Base-by-base conservation (phyloP, 2,113 vertebrate genomes). In the Uropsilus gracilis region DNA sequence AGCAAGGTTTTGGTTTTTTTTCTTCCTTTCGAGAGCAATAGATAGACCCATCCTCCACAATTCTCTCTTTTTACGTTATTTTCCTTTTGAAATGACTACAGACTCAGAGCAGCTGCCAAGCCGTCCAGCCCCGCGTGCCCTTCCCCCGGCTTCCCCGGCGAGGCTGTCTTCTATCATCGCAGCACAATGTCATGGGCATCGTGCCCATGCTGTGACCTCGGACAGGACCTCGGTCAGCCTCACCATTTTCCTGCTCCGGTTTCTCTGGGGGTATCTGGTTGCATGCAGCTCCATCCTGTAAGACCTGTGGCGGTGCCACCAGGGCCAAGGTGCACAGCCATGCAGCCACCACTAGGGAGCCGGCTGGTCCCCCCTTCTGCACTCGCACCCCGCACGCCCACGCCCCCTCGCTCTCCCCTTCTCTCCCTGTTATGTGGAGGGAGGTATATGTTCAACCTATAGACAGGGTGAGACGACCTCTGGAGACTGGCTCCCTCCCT, bases 21-120 rank as follows among this genome's bases (percentile, higher is more conserved):
- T 63, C 69, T 44, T 61, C 28, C 48, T 22, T 92, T 63, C 34
- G 57, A 77, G 26, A 53, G 8, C 13, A 24, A 30, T 24, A 9
- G 61, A 26, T 32, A 46, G 3, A 9, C 20, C 8, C 16, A 32
- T n/a, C 50, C 32, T 26, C 17, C 37, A 26, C 13, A 44, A 66
- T 82, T 72, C 11, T 59, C 22, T 61, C n/a, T 61, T 10, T 44
- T 75, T 8, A 14, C 37, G 46, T 63, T 34, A 17, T 55, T 64
- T 61, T 63, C 16, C 26, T 42, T 84, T 91, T 20, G 44, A 86
- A 76, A 88, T 75, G 71, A 77, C 32, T 53, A 39, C 22, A 73
- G 72, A 77, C 11, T 53, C 46, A 37, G 44, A 78, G 16, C 37
- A 64, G 39, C 26, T 20, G 57, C 44, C 81, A 32, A 96, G 17